Evolutionary conservation across 2,888 invertebrate genomes (phyloP), one percentile per base, ranked within the genome.

Genomic region (Cyclophora albipunctata): DNA sequence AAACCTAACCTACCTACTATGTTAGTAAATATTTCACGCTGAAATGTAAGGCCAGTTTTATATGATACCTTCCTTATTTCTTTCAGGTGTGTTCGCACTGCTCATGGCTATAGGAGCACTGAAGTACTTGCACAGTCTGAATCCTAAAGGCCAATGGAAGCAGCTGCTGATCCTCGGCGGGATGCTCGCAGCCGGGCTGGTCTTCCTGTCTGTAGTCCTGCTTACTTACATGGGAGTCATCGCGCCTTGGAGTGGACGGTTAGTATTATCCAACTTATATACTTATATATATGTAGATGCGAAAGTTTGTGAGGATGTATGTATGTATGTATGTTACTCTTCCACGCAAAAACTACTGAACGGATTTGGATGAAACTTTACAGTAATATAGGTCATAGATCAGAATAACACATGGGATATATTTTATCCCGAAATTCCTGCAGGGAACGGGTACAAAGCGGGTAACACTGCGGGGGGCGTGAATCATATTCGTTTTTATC

Each of bases 191-290:
- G 97, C 97, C 1, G 93, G 87, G 0, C 62, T 93, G 1, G 97
- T 98, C 4, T 96, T 98, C 79, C 68, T 95, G 3, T 91, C 92
- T 40, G 96, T 99, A 3, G 96, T 98, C 44, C 84, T 92, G 5
- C 90, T 99, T n/a, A 99, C 99, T 0, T 96, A 98, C 76, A 90
- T 95, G 68, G 98, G 99, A 51, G 93, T 98, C 62, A 95, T 99
- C 62, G 99, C 99, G 3, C 99, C 99, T 2, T 96, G 96, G 96
- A 96, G 96, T 80, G 97, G 96, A 67, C 83, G 93, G 92, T 92
- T 66, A 70, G 78, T 67, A 54, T 34, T 42, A 20, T n/a, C n/a
- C n/a, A n/a, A n/a, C n/a, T n/a, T n/a, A n/a, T n/a, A n/a, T n/a
- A n/a, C n/a, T n/a, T n/a, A n/a, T n/a, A n/a, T n/a, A 33, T 47